Percentiles rank a stretch among this genome's conserved stretches.
Evolutionary conservation across 2,797 vertebrate species (phyloP).

Genomic region (Chromobotia macracanthus): DNA sequence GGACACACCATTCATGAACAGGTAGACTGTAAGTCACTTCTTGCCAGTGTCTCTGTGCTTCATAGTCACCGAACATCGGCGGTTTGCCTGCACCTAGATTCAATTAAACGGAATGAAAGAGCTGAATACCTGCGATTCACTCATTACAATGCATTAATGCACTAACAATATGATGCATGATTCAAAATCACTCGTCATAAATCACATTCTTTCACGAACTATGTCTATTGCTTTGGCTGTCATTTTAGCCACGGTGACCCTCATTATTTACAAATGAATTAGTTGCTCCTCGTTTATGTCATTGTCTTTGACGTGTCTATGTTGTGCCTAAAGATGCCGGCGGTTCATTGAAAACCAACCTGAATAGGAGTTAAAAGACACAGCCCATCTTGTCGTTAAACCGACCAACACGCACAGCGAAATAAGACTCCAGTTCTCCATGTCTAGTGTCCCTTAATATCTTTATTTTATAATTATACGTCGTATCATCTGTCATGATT

Average conservation of each 20-base stretch:
- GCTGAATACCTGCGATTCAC: background rate
- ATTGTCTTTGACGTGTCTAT: background rate
- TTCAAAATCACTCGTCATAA: background rate
- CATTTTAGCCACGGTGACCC: background rate
- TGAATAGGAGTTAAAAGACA: conserved; percentile 94
- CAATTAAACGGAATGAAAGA: background rate
- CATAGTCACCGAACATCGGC: conserved; percentile 98
- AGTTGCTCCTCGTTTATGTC: no score
- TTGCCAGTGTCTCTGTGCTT: conserved; percentile 99
- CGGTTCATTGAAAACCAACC: conserved; percentile 72
- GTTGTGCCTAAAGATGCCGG: background rate
- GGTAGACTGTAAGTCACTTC: conserved; percentile 95
- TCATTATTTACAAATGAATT: background rate
- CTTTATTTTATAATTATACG: conserved; percentile 19
- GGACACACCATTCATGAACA: conserved; percentile 85
- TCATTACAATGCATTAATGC: background rate
- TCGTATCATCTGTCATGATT: background rate
- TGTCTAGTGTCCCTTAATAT: conserved; percentile 59
- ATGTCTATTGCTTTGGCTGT: background rate
- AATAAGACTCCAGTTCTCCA: conserved; percentile 86
- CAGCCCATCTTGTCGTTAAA: conserved; percentile 87
- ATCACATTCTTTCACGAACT: background rate
- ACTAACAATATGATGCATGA: background rate
- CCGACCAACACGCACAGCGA: conserved; percentile 80
- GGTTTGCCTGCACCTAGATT: conserved; percentile 87